Evolutionary conservation across 2,113 vertebrate genomes (phyloP).

Genomic region (Sprattus sprattus): DNA sequence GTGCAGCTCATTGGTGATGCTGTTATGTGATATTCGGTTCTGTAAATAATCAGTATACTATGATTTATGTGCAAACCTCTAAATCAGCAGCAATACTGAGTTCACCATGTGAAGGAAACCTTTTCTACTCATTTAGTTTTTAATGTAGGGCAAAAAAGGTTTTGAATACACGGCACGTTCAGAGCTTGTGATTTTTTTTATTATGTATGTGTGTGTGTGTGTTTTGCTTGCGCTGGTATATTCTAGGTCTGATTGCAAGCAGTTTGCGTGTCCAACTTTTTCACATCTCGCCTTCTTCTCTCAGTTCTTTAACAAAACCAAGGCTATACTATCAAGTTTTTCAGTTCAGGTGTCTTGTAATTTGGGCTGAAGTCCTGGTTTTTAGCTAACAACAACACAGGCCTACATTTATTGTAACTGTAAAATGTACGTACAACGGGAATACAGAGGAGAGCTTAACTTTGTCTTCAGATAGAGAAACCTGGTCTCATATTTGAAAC

Average conservation of each 20-base stretch:
- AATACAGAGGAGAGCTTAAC: background rate
- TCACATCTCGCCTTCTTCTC: background rate
- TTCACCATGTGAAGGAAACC: conserved; percentile 34
- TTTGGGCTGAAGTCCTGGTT: background rate
- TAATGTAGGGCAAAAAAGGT: background rate
- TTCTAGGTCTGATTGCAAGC: background rate
- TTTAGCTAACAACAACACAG: background rate
- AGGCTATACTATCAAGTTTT: background rate
- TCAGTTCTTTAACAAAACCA: background rate
- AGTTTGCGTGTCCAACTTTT: background rate
- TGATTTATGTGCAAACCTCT: conserved; percentile 59
- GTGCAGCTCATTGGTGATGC: conserved; percentile 84
- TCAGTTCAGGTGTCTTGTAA: background rate
- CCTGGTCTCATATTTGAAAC: background rate
- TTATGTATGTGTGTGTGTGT: background rate
- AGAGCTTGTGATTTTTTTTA: background rate
- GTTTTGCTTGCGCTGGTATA: background rate
- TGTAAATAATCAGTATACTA: conserved; percentile 66
- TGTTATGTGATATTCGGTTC: conserved; percentile 67
- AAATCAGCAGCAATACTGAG: conserved; percentile 48
- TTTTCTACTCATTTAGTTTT: conserved; percentile 22
- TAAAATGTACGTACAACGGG: background rate
- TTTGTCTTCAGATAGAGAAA: no score
- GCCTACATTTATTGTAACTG: background rate
- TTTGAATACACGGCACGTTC: background rate